Evolutionary conservation across 2,797 vertebrate species (phyloP), one percentile per base, ranked within the genome.

Genomic region (Cichlasoma orientale): DNA sequence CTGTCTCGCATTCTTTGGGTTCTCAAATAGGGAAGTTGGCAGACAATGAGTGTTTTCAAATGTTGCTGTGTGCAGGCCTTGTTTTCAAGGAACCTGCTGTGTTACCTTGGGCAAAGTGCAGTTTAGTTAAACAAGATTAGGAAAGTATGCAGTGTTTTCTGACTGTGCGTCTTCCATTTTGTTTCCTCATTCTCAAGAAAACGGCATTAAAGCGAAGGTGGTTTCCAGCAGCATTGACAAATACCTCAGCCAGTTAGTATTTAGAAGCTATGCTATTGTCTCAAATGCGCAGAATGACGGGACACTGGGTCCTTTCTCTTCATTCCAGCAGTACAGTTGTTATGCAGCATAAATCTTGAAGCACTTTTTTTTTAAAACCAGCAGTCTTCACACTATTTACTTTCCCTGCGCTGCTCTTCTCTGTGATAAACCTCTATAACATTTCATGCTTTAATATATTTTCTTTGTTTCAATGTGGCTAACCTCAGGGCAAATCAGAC

Each of bases 111-210:
- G 6, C 33, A 11, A 25, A 23, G 36, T 23, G 13, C 47, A 36
- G 38, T 55, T 78, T 33, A n/a, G 52, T 38, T 61, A 25, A 75
- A 31, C 29, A 41, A 4, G 4, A 33, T 58, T 59, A 19, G 31
- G 54, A 57, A 13, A 56, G 53, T 61, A 82, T 87, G 79, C 36
- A 23, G 71, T 52, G 58, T 52, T 66, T 86, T 72, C 44, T 19
- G 41, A 23, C 25, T 58, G 2, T 29, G 31, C 41, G 7, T n/a
- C 44, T 54, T 71, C 4, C 14, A 1, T 16, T n/a, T 55, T 69
- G 50, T 75, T 29, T 5, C 72, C 21, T 63, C 72, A 74, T 76
- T 81, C 69, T 72, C n/a, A 77, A 58, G 19, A 74, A 59, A 74
- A 72, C 41, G 25, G n/a, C 52, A 50, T 71, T 56, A 44, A 52